Conservation (phyloP, 2,888 invertebrate species). For the Leptinotarsa haldemani region DNA sequence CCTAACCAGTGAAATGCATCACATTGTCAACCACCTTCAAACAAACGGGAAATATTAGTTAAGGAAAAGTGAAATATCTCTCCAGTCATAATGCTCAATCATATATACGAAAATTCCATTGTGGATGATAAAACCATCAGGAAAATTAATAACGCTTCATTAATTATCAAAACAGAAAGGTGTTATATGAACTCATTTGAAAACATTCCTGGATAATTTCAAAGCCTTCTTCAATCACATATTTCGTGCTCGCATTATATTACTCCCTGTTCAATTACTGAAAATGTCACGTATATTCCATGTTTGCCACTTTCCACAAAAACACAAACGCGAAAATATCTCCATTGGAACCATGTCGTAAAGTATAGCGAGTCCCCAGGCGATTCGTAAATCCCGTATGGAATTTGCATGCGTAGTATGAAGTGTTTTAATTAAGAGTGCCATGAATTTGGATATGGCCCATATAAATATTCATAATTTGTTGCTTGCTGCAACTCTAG, state of each 20-base stretch:
- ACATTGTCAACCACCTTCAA: too few relatives aligned
- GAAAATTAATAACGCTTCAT: too few relatives aligned
- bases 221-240: neutral
- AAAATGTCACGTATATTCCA: neutral
- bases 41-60: too few relatives aligned
- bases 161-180: too few relatives aligned
- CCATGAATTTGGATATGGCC: slow-evolving; percentile 37
- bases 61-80: too few relatives aligned
- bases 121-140: too few relatives aligned
- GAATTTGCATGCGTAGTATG: slow-evolving; percentile 39
- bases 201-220: neutral
- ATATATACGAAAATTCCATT: too few relatives aligned
- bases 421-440: slow-evolving; percentile 43
- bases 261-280: slow-evolving; percentile 4
- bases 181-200: too few relatives aligned
- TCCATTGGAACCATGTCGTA: slow-evolving; percentile 30
- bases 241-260: neutral
- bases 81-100: too few relatives aligned
- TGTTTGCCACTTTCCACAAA: neutral
- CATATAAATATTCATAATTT: slow-evolving; percentile 35
- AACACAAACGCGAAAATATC: slow-evolving; percentile 20
- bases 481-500: slow-evolving; percentile 19
- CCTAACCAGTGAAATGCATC: too few relatives aligned
- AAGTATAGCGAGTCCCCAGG: slow-evolving; percentile 26
- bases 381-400: slow-evolving; percentile 25